These are phyloP conservation scores for Leptopilina drosophilae DNA, from an alignment of 2,888 invertebrate genomes.

Conservation along the genomic window DNA sequence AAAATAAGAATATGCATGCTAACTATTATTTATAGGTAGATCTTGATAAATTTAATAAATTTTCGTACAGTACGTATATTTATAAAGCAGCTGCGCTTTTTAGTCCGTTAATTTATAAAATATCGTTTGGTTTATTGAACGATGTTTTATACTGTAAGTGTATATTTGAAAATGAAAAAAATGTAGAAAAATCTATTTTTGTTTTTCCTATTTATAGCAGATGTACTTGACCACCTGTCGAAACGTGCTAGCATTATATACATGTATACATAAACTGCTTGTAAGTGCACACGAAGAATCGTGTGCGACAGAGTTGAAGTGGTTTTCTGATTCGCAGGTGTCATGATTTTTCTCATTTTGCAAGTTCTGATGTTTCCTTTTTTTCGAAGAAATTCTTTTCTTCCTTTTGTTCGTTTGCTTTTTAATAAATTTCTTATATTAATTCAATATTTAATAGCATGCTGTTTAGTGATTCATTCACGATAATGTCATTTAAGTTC, in stretches of 20 bases:
- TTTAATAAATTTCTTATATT: not conserved
- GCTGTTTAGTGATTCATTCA: not conserved
- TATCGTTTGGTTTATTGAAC: slow-evolving; percentile 15
- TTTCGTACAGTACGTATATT: too few relatives aligned
- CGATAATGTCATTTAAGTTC: not conserved
- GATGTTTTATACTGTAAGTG: not conserved
- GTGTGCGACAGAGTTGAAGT: slow-evolving; percentile 28
- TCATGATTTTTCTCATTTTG: slow-evolving; percentile 40
- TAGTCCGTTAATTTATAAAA: slow-evolving; percentile 17
- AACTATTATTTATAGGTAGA: not conserved
- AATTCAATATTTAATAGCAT: not conserved
- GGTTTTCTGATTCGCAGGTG: slow-evolving; percentile 33
- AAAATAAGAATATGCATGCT: not conserved
- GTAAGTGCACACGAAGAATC: slow-evolving; percentile 14
- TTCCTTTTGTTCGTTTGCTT: too few relatives aligned
- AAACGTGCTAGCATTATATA: not conserved
- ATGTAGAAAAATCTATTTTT: slow-evolving; percentile 21
- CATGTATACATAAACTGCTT: slow-evolving; percentile 16
- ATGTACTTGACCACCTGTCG: slow-evolving; percentile 35
- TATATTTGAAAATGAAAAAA: slow-evolving; percentile 1
- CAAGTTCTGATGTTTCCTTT: not conserved
- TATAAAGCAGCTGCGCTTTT: slow-evolving; percentile 31
- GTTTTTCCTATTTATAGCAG: slow-evolving; percentile 29
- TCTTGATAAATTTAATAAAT: slow-evolving; percentile 10
- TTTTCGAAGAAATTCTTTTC: too few relatives aligned